Evolutionary conservation across 1,140 invertebrate species (phyloP).

Genomic region (Drosophila sp.): DNA sequence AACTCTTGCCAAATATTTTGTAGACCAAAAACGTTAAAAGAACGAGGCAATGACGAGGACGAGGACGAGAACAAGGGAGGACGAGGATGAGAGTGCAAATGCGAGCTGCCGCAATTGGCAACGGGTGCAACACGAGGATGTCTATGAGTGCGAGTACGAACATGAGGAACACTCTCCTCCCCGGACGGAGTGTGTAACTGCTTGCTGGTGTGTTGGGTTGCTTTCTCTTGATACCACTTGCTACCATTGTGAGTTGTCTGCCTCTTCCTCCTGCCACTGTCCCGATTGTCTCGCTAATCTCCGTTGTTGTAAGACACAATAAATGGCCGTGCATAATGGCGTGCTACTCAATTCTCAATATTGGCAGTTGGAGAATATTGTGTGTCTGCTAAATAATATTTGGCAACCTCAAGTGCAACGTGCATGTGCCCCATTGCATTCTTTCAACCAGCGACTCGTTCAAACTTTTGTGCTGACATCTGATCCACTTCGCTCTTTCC

Average conservation of each 20-base stretch:
- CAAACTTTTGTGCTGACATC: constrained; percentile 59
- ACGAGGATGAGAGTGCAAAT: neutral
- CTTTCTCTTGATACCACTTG: neutral
- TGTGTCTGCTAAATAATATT: constrained; percentile 49
- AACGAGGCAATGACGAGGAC: neutral
- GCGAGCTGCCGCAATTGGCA: constrained; percentile 8
- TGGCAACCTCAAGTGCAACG: constrained; percentile 56
- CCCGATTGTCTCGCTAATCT: neutral
- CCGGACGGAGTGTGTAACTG: too few species aligned
- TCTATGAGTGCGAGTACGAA: neutral
- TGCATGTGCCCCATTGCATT: constrained; percentile 55
- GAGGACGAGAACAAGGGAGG: too few species aligned
- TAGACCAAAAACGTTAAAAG: constrained; percentile 15
- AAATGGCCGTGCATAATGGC: constrained; percentile 74
- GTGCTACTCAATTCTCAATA: constrained; percentile 36
- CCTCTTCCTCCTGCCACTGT: constrained; percentile 2
- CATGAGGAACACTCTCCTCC: too few species aligned
- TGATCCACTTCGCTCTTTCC: constrained; percentile 42
- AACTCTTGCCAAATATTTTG: constrained; percentile 58
- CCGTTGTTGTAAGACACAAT: constrained; percentile 56
- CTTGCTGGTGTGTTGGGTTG: constrained; percentile 19
- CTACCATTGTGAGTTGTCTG: neutral
- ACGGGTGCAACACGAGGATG: constrained; percentile 6
- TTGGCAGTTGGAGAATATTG: constrained; percentile 4
- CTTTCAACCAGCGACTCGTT: constrained; percentile 30